A percentile compares a stretch with the other conserved stretches of the same genome.
These are phyloP conservation scores for Busseola fusca DNA, from an alignment of 2,888 invertebrate species.

Conservation along the genomic window DNA sequence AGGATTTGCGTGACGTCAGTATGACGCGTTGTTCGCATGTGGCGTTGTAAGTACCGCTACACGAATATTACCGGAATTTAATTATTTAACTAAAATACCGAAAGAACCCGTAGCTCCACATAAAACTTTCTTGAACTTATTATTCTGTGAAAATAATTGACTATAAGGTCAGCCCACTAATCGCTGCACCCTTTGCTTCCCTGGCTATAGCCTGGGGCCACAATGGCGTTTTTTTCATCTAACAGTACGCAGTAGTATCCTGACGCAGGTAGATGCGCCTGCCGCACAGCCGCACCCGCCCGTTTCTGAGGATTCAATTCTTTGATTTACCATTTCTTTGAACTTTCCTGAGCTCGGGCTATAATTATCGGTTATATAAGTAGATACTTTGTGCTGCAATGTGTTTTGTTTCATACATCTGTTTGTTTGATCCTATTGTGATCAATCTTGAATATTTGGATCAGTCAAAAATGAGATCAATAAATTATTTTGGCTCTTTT, in stretches of 20 bases:
- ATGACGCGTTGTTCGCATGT: too few species aligned
- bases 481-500: neutral
- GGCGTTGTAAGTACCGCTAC: too few species aligned
- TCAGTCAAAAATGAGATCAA: neutral
- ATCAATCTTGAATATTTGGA: constrained; percentile 1
- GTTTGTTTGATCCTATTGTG: constrained; percentile 39
- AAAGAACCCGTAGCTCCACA: constrained; percentile 43
- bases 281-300: constrained; percentile 64
- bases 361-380: constrained; percentile 53
- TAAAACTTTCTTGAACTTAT: constrained; percentile 48
- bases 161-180: constrained; percentile 71
- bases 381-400: constrained; percentile 51
- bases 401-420: constrained; percentile 47
- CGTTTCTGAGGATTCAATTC: constrained; percentile 66
- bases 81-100: constrained; percentile 12
- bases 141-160: constrained; percentile 52
- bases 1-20: too few species aligned
- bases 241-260: constrained; percentile 73
- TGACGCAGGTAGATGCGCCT: constrained; percentile 77
- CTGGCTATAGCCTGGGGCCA: constrained; percentile 67
- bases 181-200: constrained; percentile 74
- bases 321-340: constrained; percentile 71
- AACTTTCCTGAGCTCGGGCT: constrained; percentile 63
- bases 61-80: constrained; percentile 9
- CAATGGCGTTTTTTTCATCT: constrained; percentile 67